A percentile compares a stretch with the other conserved stretches of the same genome.
These are phyloP conservation scores for Hystrix brachyura DNA, from an alignment of 2,113 vertebrate species.

Conservation along the genomic window DNA sequence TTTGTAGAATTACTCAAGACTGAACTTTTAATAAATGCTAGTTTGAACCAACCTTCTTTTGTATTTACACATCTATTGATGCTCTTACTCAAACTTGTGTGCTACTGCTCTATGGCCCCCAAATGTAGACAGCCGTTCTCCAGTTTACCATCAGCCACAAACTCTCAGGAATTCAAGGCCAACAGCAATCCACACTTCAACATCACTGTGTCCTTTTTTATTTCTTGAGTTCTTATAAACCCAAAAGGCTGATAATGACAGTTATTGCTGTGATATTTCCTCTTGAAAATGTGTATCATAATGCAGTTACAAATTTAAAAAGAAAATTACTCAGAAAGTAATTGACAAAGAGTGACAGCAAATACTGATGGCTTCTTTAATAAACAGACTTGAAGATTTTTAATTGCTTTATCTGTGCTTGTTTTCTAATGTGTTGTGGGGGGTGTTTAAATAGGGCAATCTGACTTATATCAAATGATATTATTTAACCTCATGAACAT, in stretches of 20 bases:
- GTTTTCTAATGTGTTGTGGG: not conserved
- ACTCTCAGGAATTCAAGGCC: not conserved
- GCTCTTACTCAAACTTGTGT: not conserved
- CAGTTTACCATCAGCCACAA: not conserved
- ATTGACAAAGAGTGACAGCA: not conserved
- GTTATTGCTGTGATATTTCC: not conserved
- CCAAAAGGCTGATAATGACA: not conserved
- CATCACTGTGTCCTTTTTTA: not conserved
- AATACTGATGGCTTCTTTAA: not conserved
- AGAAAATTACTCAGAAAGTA: not conserved
- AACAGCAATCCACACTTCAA: not conserved
- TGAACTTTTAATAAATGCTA: not conserved
- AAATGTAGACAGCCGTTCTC: not conserved
- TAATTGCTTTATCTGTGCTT: not conserved
- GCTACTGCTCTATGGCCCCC: not conserved
- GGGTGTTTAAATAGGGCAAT: not conserved
- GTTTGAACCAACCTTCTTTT: not conserved
- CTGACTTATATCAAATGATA: not conserved
- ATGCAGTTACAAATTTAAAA: not conserved
- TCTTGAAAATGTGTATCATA: not conserved
- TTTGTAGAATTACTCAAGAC: not conserved
- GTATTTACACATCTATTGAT: not conserved
- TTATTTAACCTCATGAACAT: not conserved
- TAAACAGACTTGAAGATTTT: not conserved
- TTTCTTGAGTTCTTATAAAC: not conserved